These are phyloP conservation scores for Eilema sororculum DNA, from an alignment of 2,888 invertebrate genomes.

Conservation along the genomic window DNA sequence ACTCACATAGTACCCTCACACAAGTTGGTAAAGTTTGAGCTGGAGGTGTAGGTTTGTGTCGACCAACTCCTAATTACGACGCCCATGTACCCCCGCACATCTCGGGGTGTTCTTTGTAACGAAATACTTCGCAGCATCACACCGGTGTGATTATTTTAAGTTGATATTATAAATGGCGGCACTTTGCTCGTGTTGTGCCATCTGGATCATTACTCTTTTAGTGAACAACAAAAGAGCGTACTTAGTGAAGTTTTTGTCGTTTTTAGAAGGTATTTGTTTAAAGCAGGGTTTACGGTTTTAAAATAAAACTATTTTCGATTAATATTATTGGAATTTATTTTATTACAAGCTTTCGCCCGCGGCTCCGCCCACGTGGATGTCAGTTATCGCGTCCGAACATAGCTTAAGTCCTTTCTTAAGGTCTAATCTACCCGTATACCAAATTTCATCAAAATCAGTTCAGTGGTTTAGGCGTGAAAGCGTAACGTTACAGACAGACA, in stretches of 20 bases:
- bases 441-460: no score
- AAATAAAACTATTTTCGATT: no score
- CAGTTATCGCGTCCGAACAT: no score
- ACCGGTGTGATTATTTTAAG: background rate
- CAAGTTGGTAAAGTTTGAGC: slow-evolving; percentile 10
- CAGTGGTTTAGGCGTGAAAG: no score
- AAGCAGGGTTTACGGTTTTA: background rate
- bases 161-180: background rate
- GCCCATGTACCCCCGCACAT: background rate
- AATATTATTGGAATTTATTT: no score
- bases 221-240: background rate
- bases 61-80: slow-evolving; percentile 3
- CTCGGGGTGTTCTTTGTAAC: background rate
- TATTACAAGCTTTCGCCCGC: no score
- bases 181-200: background rate
- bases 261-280: background rate
- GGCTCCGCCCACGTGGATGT: no score
- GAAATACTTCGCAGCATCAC: background rate
- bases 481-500: no score
- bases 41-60: background rate
- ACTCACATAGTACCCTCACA: background rate
- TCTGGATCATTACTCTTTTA: background rate
- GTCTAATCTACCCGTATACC: no score
- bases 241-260: background rate
- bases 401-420: no score